Evolutionary conservation across 2,888 invertebrate species (phyloP), one percentile per base, ranked within the genome.

Genomic region (Synanthedon andrenaeformis): DNA sequence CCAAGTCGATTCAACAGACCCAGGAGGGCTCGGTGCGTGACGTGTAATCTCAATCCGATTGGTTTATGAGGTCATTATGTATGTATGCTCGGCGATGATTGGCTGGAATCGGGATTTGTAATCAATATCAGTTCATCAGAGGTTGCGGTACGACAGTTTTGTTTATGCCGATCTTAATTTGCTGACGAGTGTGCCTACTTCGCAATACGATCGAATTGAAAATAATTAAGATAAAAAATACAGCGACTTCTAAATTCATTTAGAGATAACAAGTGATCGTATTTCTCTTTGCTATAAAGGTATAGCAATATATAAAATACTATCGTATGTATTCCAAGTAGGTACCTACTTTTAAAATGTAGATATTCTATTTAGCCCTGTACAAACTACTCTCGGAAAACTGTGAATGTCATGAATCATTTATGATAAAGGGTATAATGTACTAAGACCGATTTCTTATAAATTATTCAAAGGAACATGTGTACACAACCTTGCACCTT

Each of bases 361-460:
- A 35, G 6, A 35, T 35, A 35, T 35, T 35, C 35, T 35, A 45
- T 13, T 45, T 45, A 13, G 45, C 45, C 45, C 13, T 45, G 45
- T 45, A 45, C 45, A 45, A 45, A 12, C 45, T 10, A 4, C n/a
- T 13, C 35, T 10, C 35, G 35, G 35, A 35, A 35, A 35, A 35
- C 35, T 35, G 35, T 45, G 45, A 45, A 45, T 57, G 63, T 59
- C 67, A 74, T 76, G 74, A 75, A 75, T 76, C 70, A 74, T 76
- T 76, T 69, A 76, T 74, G 56, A 55, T 51, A 57, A 61, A 67
- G 68, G 65, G 64, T 52, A 57, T 55, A 55, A 54, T 14, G 14
- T n/a, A 53, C 65, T 65, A 69, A 72, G 66, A 65, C 62, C 62
- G 61, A 65, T 63, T 62, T 62, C 60, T 60, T 58, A 64, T 71